Conservation (phyloP, 2,888 invertebrate species). For the Tortrix viridana region DNA sequence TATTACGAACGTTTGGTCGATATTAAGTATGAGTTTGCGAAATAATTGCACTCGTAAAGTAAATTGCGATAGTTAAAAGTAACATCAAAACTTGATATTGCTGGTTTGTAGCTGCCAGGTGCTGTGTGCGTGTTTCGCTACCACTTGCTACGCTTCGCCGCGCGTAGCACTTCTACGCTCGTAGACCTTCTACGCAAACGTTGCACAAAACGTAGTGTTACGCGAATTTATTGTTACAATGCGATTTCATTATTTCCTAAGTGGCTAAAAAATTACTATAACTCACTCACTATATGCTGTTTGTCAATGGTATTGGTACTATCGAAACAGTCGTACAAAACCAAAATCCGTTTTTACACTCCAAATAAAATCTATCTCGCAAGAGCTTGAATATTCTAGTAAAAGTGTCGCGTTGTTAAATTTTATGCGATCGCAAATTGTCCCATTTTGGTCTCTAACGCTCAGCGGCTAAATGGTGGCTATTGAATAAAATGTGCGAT, state of each 20-base stretch:
- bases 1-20: too few relatives aligned
- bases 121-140: neutral
- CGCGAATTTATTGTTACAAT: too few relatives aligned
- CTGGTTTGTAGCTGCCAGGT: too few relatives aligned
- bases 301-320: too few relatives aligned
- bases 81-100: too few relatives aligned
- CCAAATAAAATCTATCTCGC: conserved; percentile 29
- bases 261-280: too few relatives aligned
- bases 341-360: conserved; percentile 1
- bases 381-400: conserved; percentile 29
- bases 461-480: conserved; percentile 33
- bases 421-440: conserved; percentile 38
- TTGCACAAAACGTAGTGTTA: too few relatives aligned
- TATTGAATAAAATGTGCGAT: conserved; percentile 37
- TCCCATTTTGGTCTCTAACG: conserved; percentile 38
- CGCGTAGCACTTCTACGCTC: conserved; percentile 8
- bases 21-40: too few relatives aligned
- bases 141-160: neutral
- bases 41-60: too few relatives aligned
- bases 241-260: too few relatives aligned
- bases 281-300: too few relatives aligned
- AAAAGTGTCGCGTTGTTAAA: conserved; percentile 35
- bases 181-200: conserved; percentile 17
- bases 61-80: too few relatives aligned
- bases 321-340: neutral